A percentile compares a stretch with the other conserved stretches of the same genome.
Conservation (phyloP, 1,140 invertebrate genomes). For the Bombus soroeensis region DNA sequence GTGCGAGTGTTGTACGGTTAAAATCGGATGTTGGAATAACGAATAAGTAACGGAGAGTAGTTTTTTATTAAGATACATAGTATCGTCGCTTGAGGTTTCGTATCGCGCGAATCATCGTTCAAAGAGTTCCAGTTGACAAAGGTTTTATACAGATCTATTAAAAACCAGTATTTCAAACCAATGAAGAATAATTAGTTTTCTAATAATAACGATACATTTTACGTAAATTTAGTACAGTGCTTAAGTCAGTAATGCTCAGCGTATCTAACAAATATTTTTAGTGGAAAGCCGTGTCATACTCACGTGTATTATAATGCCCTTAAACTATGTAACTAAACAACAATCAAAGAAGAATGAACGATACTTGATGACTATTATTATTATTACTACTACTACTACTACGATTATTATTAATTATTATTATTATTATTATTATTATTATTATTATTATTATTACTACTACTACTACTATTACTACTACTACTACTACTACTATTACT, state of each 20-base stretch:
- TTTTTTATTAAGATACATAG: conserved; percentile 60
- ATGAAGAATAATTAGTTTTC: conserved; percentile 83
- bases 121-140: conserved; percentile 81
- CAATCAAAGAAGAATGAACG: conserved; percentile 76
- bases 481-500: fast-evolving
- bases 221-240: conserved; percentile 79
- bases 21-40: conserved; percentile 29
- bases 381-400: not conserved
- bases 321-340: conserved; percentile 75
- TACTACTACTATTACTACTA: fast-evolving
- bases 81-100: conserved; percentile 68
- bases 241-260: conserved; percentile 80
- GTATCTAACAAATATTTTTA: conserved; percentile 81
- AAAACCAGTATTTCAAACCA: conserved; percentile 83
- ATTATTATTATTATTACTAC: not conserved
- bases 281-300: conserved; percentile 80
- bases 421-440: not conserved
- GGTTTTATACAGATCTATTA: conserved; percentile 82
- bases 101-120: conserved; percentile 78
- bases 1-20: conserved; percentile 45
- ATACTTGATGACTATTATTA: conserved; percentile 73
- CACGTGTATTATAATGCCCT: conserved; percentile 77
- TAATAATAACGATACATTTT: conserved; percentile 78
- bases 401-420: not conserved
- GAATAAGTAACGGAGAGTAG: conserved; percentile 37